These are phyloP conservation scores for Aurelia sp. DNA, from an alignment of 30 jellyfish, hydroid and myxozoan species.

Conservation along the genomic window DNA sequence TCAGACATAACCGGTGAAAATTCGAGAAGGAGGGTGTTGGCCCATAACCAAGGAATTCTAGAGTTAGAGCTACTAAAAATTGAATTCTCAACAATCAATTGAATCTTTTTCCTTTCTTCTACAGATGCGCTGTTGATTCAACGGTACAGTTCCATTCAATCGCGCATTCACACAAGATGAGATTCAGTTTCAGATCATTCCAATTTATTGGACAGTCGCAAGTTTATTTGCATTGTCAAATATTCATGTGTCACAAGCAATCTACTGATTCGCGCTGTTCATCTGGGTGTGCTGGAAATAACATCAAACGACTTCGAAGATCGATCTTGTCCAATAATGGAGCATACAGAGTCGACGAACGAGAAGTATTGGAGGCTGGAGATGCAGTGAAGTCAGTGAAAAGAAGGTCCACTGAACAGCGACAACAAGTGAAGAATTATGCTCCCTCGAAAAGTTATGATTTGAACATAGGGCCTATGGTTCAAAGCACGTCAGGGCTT, in stretches of 20 bases:
- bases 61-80: too few relatives aligned
- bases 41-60: too few relatives aligned
- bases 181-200: slow-evolving; percentile 62
- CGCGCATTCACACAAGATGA: slow-evolving; percentile 9
- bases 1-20: too few relatives aligned
- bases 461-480: slow-evolving; percentile 38
- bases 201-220: not conserved
- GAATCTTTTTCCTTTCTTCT: not conserved
- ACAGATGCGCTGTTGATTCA: slow-evolving; percentile 60
- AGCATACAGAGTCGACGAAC: not conserved
- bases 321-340: not conserved
- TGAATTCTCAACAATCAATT: too few relatives aligned
- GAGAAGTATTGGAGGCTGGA: not conserved
- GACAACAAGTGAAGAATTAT: not conserved
- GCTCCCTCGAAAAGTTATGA: slow-evolving; percentile 41
- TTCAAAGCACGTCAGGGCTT: not conserved
- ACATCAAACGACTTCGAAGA: slow-evolving; percentile 44
- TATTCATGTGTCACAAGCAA: slow-evolving; percentile 64
- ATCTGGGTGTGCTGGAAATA: slow-evolving; percentile 60
- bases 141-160: slow-evolving; percentile 49
- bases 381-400: not conserved
- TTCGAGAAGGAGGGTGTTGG: too few relatives aligned
- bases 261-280: slow-evolving; percentile 75
- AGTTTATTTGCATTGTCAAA: slow-evolving; percentile 63
- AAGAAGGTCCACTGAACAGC: not conserved